These are phyloP conservation scores for Rhinolophus ferrumequinum DNA, from an alignment of 2,113 vertebrate genomes.

Conservation along the genomic window DNA sequence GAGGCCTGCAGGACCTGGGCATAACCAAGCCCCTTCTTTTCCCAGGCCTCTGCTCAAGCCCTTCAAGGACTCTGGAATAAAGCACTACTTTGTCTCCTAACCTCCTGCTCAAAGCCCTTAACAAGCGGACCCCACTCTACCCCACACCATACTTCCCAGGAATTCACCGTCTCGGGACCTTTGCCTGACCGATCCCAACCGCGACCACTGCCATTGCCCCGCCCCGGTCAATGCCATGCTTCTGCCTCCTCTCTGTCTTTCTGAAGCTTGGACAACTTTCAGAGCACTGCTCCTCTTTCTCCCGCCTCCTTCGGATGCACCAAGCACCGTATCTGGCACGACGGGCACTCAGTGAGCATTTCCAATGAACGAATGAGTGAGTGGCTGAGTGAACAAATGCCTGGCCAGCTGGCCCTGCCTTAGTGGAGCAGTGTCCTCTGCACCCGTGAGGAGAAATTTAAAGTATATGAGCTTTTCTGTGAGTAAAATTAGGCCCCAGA, in stretches of 20 bases:
- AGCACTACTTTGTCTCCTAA: neutral
- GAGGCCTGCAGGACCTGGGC: neutral
- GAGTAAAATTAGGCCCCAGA: neutral
- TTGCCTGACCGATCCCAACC: too few relatives aligned
- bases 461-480: neutral
- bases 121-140: neutral
- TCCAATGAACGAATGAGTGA: neutral
- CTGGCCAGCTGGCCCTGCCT: neutral
- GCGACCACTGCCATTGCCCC: neutral
- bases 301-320: neutral
- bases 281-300: neutral
- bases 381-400: neutral
- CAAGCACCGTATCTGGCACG: accelerated
- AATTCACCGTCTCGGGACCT: neutral
- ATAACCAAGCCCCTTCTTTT: neutral
- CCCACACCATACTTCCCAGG: neutral
- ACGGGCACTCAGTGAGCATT: accelerated
- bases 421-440: neutral
- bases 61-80: neutral
- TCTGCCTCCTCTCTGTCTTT: neutral
- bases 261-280: neutral
- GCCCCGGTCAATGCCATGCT: accelerated
- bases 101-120: neutral
- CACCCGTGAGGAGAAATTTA: neutral
- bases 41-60: neutral